Conservation (phyloP, 2,113 vertebrate species). For the Centrocercus urophasianus region DNA sequence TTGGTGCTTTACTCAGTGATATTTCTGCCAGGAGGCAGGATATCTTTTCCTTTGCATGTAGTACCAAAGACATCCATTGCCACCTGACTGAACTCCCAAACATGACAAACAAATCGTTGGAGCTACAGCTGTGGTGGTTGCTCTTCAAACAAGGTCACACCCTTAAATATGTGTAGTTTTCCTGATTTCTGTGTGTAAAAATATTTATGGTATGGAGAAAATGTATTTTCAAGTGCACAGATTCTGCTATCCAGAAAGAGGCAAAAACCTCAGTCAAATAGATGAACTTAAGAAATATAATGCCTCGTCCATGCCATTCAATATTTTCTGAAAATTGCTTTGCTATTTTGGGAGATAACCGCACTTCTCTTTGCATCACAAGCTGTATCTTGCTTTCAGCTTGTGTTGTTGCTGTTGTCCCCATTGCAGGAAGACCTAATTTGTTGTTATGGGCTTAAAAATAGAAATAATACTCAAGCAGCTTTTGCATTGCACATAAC, state of each 20-base stretch:
- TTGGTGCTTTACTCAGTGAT: background rate
- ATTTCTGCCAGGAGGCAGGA: background rate
- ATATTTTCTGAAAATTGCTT: background rate
- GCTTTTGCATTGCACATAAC: background rate
- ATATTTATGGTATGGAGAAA: background rate
- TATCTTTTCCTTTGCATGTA: background rate
- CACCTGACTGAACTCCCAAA: background rate
- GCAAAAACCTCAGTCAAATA: background rate
- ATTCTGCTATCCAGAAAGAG: background rate
- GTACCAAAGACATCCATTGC: background rate
- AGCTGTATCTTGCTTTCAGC: background rate
- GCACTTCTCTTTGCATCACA: background rate
- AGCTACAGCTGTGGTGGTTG: background rate
- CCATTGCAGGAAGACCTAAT: background rate
- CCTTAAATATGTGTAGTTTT: background rate
- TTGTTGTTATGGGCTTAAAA: background rate
- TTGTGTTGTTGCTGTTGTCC: background rate
- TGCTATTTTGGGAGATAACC: background rate
- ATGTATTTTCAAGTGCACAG: background rate
- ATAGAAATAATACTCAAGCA: background rate
- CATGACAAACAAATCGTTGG: too few species aligned
- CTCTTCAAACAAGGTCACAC: background rate
- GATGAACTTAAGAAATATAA: background rate
- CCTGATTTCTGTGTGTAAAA: background rate
- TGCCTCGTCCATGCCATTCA: rapidly evolving